phyloP scores from a whole-genome alignment of 2,888 invertebrate genomes.

The Sericinus montela region DNA sequence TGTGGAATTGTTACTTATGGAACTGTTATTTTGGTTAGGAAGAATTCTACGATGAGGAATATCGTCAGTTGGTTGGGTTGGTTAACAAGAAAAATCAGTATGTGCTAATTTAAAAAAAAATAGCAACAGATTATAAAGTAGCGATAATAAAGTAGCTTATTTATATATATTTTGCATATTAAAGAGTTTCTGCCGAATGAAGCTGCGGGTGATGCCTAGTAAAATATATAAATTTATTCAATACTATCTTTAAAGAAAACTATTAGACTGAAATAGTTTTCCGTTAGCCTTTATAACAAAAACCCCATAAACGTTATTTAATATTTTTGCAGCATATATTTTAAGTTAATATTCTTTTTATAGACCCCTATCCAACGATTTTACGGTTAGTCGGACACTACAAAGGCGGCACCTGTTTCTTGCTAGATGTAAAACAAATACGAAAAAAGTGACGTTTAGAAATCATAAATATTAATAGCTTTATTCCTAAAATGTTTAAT shows the following conservation, averaged over 20 bases:
- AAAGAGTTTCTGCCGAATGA: too few relatives aligned
- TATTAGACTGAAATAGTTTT: conserved; percentile 11
- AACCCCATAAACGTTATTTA: conserved; percentile 8
- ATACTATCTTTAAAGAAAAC: too few relatives aligned
- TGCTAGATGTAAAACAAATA: conserved; percentile 67
- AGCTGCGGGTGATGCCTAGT: too few relatives aligned
- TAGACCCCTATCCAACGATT: conserved; percentile 25
- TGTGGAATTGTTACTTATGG: too few relatives aligned
- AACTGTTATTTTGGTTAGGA: too few relatives aligned
- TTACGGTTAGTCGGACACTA: conserved; percentile 32
- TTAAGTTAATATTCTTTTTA: conserved; percentile 41
- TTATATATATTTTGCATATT: too few relatives aligned
- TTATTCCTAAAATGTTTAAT: conserved; percentile 50
- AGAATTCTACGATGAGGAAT: too few relatives aligned
- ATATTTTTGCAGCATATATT: conserved; percentile 18
- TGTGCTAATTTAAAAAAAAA: too few relatives aligned
- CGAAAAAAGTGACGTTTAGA: conserved; percentile 54
- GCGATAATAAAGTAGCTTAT: too few relatives aligned
- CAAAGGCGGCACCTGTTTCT: conserved; percentile 67
- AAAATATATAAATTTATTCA: background rate
- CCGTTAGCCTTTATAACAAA: conserved; percentile 7
- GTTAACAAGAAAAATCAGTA: too few relatives aligned
- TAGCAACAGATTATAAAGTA: too few relatives aligned
- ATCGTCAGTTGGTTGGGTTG: too few relatives aligned
- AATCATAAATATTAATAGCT: conserved; percentile 74